These are phyloP conservation scores for Oncorhynchus clarkii DNA, from an alignment of 2,113 vertebrate species.

Conservation along the genomic window DNA sequence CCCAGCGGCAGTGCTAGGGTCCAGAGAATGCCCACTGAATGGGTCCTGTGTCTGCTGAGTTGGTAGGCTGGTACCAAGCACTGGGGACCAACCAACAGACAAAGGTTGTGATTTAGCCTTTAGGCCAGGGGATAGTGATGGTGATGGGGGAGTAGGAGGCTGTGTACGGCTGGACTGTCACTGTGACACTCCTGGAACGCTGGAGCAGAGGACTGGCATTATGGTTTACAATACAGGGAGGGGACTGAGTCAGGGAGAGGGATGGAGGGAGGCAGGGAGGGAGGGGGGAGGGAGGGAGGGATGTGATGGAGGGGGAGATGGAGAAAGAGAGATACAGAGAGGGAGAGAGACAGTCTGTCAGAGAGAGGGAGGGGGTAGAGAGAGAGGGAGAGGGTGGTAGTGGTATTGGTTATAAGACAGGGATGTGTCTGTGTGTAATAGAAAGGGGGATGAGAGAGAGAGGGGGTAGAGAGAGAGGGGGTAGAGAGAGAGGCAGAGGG, in stretches of 20 bases:
- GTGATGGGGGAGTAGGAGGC: slow-evolving; percentile 45
- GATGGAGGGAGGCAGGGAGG: slow-evolving; percentile 26
- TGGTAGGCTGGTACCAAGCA: slow-evolving; percentile 48
- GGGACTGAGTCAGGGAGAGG: slow-evolving; percentile 61
- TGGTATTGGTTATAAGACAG: too few relatives aligned
- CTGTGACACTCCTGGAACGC: slow-evolving; percentile 73
- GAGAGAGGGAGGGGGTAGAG: too few relatives aligned
- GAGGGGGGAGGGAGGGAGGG: too few relatives aligned
- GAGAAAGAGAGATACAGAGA: slow-evolving; percentile 16
- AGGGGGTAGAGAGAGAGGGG: too few relatives aligned
- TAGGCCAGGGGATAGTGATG: slow-evolving; percentile 48
- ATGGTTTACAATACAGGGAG: slow-evolving; percentile 65
- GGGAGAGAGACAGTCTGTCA: too few relatives aligned
- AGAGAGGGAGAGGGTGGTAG: too few relatives aligned
- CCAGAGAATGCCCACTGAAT: slow-evolving; percentile 54
- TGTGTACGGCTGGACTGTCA: slow-evolving; percentile 47
- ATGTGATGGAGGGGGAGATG: slow-evolving; percentile 10
- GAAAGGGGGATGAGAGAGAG: too few relatives aligned
- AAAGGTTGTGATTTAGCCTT: slow-evolving; percentile 69
- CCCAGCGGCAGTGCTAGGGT: slow-evolving; percentile 39
- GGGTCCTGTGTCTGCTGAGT: slow-evolving; percentile 59
- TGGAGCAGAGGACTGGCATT: slow-evolving; percentile 71
- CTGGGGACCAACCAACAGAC: slow-evolving; percentile 46
- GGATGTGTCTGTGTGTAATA: too few relatives aligned
- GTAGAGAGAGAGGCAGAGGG: too few relatives aligned